These are phyloP conservation scores for Ophioderma brevispina DNA, from an alignment of 35 echinoderm and acorn worm genomes.

Conservation along the genomic window DNA sequence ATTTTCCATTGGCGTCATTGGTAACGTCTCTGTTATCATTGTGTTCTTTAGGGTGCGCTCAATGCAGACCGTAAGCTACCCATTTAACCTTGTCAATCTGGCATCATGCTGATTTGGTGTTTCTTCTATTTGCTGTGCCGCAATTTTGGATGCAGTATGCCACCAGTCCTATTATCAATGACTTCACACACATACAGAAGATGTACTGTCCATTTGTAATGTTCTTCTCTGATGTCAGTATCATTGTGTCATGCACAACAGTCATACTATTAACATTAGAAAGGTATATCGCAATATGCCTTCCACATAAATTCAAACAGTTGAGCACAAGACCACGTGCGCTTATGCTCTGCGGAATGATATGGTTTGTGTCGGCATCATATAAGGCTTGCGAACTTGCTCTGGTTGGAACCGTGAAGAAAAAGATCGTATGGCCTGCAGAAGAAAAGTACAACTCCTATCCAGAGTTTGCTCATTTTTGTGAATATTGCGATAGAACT, in stretches of 20 bases:
- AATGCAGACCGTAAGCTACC: constrained; percentile 92
- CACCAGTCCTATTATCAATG: constrained; percentile 44
- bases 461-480: constrained; percentile 3
- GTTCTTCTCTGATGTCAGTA: constrained; percentile 58
- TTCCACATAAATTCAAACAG: constrained; percentile 90
- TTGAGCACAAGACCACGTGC: constrained; percentile 82
- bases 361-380: constrained; percentile 72
- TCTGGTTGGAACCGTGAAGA: constrained; percentile 34
- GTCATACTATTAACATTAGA: constrained; percentile 88
- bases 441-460: not conserved
- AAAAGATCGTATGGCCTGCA: not conserved
- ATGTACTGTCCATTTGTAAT: constrained; percentile 73
- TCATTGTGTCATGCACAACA: constrained; percentile 77
- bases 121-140: constrained; percentile 76
- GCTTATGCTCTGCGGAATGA: constrained; percentile 50
- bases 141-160: constrained; percentile 88
- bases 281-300: constrained; percentile 88
- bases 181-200: constrained; percentile 51
- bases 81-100: constrained; percentile 85
- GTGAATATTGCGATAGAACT: constrained; percentile 39
- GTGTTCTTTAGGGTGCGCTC: constrained; percentile 83
- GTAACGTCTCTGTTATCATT: constrained; percentile 72
- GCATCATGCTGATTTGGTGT: constrained; percentile 81
- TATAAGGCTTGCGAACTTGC: constrained; percentile 72
- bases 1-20: constrained; percentile 87